phyloP scores from a whole-genome alignment of 2,113 vertebrate genomes.

The Deroptyus accipitrinus region DNA sequence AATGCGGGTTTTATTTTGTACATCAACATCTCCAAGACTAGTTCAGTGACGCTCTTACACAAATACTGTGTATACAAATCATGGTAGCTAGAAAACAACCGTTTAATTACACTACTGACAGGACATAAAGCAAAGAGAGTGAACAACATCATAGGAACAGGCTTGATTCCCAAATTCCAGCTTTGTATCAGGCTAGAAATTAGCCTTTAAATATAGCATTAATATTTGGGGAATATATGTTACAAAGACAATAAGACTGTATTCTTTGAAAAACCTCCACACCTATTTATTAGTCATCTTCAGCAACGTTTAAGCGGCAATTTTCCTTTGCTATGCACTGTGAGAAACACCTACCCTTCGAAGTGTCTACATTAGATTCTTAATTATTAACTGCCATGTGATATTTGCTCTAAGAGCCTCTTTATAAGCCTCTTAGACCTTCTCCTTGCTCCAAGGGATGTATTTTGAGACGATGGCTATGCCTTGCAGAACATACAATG shows the following conservation, averaged over 20 bases:
- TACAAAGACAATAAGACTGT: background rate
- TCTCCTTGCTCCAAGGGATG: background rate
- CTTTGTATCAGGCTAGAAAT: background rate
- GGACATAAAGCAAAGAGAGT: background rate
- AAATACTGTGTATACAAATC: background rate
- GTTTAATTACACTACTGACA: background rate
- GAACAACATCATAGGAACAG: background rate
- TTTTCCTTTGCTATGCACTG: background rate
- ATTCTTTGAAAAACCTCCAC: background rate
- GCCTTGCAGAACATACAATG: background rate
- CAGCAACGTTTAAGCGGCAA: background rate
- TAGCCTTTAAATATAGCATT: background rate
- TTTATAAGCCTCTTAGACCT: background rate
- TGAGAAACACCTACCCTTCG: background rate
- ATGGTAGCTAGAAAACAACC: background rate
- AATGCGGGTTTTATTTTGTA: background rate
- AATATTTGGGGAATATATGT: background rate
- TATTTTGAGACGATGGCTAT: background rate
- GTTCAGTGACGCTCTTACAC: background rate
- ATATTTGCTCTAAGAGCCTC: background rate
- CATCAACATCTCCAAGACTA: background rate
- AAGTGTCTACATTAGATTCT: background rate
- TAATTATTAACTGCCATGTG: background rate
- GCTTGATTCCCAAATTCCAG: background rate
- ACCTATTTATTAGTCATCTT: background rate